These are phyloP conservation scores for Aphidius ervi DNA, from an alignment of 1,140 invertebrate species.

Conservation along the genomic window DNA sequence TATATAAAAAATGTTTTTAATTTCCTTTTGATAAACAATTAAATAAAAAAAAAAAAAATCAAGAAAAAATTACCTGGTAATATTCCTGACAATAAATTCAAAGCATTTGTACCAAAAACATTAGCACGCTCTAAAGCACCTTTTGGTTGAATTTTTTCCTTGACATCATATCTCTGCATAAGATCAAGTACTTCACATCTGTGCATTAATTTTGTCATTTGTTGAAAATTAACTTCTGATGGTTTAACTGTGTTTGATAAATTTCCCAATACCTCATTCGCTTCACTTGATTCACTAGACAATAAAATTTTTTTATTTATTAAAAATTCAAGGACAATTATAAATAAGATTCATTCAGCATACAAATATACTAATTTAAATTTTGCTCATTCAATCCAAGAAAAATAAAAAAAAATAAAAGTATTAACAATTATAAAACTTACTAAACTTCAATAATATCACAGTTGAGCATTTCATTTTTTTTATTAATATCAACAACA, in stretches of 20 bases:
- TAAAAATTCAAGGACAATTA: background rate
- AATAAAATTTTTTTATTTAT: conserved; percentile 4
- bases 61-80: conserved; percentile 61
- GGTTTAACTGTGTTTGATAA: conserved; percentile 58
- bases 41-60: background rate
- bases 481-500: conserved; percentile 66
- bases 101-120: conserved; percentile 47
- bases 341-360: background rate
- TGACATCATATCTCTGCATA: conserved; percentile 13
- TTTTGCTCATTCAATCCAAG: background rate
- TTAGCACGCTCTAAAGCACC: conserved; percentile 18
- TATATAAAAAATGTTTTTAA: background rate
- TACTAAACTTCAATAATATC: conserved; percentile 82
- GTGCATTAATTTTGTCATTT: conserved; percentile 72
- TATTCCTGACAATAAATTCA: conserved; percentile 69
- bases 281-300: conserved; percentile 65
- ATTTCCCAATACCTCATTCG: conserved; percentile 57
- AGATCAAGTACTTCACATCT: conserved; percentile 64
- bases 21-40: background rate
- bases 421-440: conserved; percentile 38
- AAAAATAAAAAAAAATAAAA: background rate
- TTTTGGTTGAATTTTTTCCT: conserved; percentile 3
- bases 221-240: conserved; percentile 60
- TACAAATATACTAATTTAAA: background rate
- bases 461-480: conserved; percentile 66